Conservation (phyloP, 2,888 invertebrate genomes). For the Cheilosia scutellata region DNA sequence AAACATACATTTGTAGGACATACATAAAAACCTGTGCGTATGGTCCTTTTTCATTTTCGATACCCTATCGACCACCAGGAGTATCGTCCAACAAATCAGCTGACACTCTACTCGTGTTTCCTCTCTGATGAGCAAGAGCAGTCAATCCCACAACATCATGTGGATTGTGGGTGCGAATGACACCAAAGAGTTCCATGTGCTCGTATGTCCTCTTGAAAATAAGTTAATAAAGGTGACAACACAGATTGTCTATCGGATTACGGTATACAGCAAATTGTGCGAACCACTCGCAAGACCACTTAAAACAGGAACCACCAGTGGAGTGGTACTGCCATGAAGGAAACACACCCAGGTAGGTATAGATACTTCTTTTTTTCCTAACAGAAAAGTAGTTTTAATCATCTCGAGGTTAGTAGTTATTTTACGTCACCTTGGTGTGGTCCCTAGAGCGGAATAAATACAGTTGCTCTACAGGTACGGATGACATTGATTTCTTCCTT, state of each 20-base stretch:
- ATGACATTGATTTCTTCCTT: not conserved
- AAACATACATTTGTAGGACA: no score
- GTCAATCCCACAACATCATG: not conserved
- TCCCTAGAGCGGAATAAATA: not conserved
- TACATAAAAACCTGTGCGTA: no score
- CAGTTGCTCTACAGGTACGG: not conserved
- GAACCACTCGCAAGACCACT: conserved; percentile 39
- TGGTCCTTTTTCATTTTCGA: no score
- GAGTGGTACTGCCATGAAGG: not conserved
- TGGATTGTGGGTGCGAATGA: not conserved
- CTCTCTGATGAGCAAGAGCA: not conserved
- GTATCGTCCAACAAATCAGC: no score
- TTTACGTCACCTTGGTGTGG: not conserved
- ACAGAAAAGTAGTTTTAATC: conserved; percentile 15
- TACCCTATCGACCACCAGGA: no score
- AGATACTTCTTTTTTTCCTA: not conserved
- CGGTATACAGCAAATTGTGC: conserved; percentile 32
- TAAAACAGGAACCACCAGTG: conserved; percentile 4
- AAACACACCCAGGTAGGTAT: not conserved
- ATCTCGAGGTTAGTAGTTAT: conserved; percentile 9
- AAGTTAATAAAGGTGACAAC: conserved; percentile 26
- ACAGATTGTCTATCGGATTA: conserved; percentile 28
- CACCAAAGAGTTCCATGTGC: not conserved
- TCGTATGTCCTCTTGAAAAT: not conserved
- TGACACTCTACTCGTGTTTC: not conserved